These are phyloP conservation scores for Typhlichthys subterraneus DNA, from an alignment of 2,797 vertebrate genomes.

Conservation along the genomic window DNA sequence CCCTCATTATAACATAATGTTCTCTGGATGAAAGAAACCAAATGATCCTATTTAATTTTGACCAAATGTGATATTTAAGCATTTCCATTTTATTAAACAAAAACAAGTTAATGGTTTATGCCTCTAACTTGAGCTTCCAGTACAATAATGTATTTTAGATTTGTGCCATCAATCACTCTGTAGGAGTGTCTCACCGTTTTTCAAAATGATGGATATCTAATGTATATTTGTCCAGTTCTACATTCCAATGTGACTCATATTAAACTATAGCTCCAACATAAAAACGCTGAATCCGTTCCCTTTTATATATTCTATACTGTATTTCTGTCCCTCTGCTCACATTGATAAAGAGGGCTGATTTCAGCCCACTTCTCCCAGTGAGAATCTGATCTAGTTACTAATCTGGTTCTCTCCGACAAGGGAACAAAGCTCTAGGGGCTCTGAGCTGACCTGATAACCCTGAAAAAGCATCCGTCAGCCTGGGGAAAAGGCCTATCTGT, in stretches of 20 bases:
- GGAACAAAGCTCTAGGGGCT: slow-evolving; percentile 25
- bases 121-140: slow-evolving; percentile 16
- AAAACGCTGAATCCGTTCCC: neutral
- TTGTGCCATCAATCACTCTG: slow-evolving; percentile 24
- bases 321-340: slow-evolving; percentile 11
- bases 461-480: slow-evolving; percentile 26
- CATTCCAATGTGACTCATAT: no score
- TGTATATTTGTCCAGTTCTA: no score
- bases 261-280: neutral
- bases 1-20: slow-evolving; percentile 7
- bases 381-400: slow-evolving; percentile 68
- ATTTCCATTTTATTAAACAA: slow-evolving; percentile 32
- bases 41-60: no score
- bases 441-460: slow-evolving; percentile 58
- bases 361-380: slow-evolving; percentile 28
- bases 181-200: slow-evolving; percentile 34
- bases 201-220: no score
- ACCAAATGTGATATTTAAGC: slow-evolving; percentile 33
- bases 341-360: slow-evolving; percentile 28
- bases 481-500: slow-evolving; percentile 31
- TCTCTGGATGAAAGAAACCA: slow-evolving; percentile 21
- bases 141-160: slow-evolving; percentile 26
- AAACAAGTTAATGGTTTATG: slow-evolving; percentile 11
- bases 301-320: slow-evolving; percentile 11
- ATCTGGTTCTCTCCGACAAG: slow-evolving; percentile 48